phyloP scores from a whole-genome alignment of 2,888 invertebrate genomes.

The Latrodectus hesperus region DNA sequence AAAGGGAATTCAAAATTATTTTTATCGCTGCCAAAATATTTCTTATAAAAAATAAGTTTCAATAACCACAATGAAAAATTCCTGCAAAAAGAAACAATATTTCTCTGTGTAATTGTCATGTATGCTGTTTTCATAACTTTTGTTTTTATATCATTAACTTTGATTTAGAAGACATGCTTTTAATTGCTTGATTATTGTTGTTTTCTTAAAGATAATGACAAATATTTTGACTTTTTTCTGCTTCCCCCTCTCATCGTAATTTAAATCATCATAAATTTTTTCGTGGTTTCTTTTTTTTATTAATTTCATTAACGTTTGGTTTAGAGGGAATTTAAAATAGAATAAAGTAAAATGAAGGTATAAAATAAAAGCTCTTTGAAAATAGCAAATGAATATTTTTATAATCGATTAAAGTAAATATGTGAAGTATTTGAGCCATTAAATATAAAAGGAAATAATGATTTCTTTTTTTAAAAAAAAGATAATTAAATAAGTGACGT shows the following conservation, averaged over 20 bases:
- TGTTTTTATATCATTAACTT: slow-evolving; percentile 30
- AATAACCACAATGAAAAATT: background rate
- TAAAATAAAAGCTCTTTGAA: background rate
- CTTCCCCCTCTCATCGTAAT: background rate
- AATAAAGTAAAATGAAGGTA: too few relatives aligned
- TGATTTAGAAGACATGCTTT: slow-evolving; percentile 13
- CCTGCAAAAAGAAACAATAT: background rate
- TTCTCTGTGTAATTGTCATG: background rate
- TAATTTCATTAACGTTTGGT: background rate
- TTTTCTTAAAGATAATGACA: slow-evolving; percentile 6
- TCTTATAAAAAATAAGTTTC: background rate
- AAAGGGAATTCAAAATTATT: background rate
- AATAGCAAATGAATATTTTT: background rate
- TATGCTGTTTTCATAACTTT: background rate
- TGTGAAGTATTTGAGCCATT: background rate
- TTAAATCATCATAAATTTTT: background rate
- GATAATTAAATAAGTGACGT: background rate
- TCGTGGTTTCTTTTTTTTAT: background rate
- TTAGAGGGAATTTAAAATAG: background rate
- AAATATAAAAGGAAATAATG: background rate
- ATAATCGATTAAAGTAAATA: background rate
- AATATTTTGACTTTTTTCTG: background rate
- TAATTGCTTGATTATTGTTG: slow-evolving; percentile 14
- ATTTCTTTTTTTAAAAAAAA: background rate
- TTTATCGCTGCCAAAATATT: background rate